Evolutionary conservation across 2,888 invertebrate species (phyloP).

Genomic region (Temnothorax unifasciatus): DNA sequence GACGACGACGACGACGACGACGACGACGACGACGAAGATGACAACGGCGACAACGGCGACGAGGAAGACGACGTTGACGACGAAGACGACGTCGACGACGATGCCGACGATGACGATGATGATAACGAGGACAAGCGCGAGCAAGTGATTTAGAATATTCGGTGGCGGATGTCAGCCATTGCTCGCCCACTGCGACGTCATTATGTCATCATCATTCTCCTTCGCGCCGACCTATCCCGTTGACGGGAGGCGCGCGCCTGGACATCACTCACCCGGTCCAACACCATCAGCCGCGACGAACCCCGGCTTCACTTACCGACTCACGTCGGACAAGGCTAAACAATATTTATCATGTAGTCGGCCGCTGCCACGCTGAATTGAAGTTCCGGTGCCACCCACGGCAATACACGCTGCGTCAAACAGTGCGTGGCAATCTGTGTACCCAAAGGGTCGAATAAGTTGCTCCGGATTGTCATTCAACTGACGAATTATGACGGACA

Average conservation of each 20-base stretch:
- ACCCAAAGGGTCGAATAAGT: constrained; percentile 60
- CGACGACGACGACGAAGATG: too few species aligned
- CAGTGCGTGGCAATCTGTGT: constrained; percentile 66
- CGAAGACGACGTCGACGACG: constrained; percentile 60
- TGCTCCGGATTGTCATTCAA: constrained; percentile 60
- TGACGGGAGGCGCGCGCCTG: constrained; percentile 85
- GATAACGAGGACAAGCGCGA: constrained; percentile 63
- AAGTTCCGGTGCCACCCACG: constrained; percentile 84
- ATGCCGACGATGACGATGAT: constrained; percentile 60
- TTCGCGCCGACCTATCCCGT: constrained; percentile 82
- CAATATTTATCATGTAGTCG: constrained; percentile 82
- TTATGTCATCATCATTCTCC: constrained; percentile 86
- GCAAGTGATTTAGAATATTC: constrained; percentile 85
- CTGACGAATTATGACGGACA: constrained; percentile 41
- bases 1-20: constrained; percentile 63
- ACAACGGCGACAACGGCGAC: background rate
- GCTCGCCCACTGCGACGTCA: constrained; percentile 86
- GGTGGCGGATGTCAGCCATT: constrained; percentile 86
- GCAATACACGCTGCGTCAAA: constrained; percentile 58
- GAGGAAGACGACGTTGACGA: constrained; percentile 65
- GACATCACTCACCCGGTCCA: constrained; percentile 83
- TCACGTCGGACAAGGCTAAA: constrained; percentile 80
- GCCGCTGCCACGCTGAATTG: constrained; percentile 79
- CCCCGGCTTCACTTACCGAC: constrained; percentile 75
- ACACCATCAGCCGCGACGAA: constrained; percentile 75